phyloP scores from a whole-genome alignment of 2,113 vertebrate species.

The Chamaetylas fuelleborni region DNA sequence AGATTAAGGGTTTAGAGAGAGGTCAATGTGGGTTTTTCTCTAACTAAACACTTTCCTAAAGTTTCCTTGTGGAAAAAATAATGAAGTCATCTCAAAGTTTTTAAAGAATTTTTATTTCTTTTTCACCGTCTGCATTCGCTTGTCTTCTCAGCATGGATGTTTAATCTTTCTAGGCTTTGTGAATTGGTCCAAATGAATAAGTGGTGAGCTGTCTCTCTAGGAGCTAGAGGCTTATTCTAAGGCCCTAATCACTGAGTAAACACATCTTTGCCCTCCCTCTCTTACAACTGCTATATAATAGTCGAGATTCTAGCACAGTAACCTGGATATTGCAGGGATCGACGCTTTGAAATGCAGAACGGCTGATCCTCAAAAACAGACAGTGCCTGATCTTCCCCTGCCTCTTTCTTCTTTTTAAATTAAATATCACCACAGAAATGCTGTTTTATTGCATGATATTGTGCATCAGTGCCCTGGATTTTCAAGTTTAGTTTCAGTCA shows the following conservation, averaged over 20 bases:
- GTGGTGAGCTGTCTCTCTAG: constrained; percentile 95
- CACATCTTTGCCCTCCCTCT: constrained; percentile 97
- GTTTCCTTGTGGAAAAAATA: constrained; percentile 88
- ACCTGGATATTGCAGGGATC: constrained; percentile 88
- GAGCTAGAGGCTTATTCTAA: constrained; percentile 99
- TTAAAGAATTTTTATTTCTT: constrained; percentile 91
- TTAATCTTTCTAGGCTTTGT: constrained; percentile 99
- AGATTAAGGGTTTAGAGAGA: constrained; percentile 87
- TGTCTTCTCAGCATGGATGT: constrained; percentile 99
- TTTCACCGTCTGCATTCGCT: constrained; percentile 95
- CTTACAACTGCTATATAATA: constrained; percentile 91
- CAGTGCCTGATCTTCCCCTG: constrained; percentile 81
- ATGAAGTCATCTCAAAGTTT: constrained; percentile 87
- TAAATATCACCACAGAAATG: constrained; percentile 82
- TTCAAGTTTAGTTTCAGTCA: constrained; percentile 83
- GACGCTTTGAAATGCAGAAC: constrained; percentile 85
- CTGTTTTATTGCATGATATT: constrained; percentile 84
- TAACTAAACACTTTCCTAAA: constrained; percentile 90
- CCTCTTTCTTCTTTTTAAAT: constrained; percentile 84
- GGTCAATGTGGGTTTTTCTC: constrained; percentile 88
- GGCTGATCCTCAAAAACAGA: constrained; percentile 81
- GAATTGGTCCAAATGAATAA: constrained; percentile 98
- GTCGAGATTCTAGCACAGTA: constrained; percentile 90
- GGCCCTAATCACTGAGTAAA: constrained; percentile 99
- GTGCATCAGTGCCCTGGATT: constrained; percentile 80